Base-by-base conservation (phyloP, 2,113 vertebrate species). In the Leiothrix lutea region DNA sequence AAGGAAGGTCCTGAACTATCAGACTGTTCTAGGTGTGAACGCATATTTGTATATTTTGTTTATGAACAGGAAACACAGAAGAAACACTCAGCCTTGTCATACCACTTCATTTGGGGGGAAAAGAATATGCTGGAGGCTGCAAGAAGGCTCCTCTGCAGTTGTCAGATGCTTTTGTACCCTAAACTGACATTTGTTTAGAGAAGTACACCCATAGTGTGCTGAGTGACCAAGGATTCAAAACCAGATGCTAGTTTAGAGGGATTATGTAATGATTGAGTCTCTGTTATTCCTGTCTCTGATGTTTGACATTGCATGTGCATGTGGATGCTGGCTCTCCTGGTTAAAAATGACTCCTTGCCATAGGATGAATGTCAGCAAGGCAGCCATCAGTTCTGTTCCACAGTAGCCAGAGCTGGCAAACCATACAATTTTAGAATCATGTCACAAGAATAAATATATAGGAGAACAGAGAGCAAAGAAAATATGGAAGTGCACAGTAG, bases 241-340 rank as follows among this genome's bases (percentile, higher is more conserved):
- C 13, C 10, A 82, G 38, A 66, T 6, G 17, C 20, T 66, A 24
- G 3, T 82, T 92, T 86, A 38, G 67, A 57, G 11, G 7, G 23
- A 36, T 69, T 72, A 81, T 65, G 16, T 8, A 82, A 28, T 54
- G 25, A 58, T 0, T n/a, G 53, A 65, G 13, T 25, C 9, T 64
- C 25, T 80, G 33, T 70, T 50, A 38, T 44, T 86, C 21, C 29
- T 72, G 31, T 15, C n/a, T 64, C 60, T 81, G 23, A 48, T 40
- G 8, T 72, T 53, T 1, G 4, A 75, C 50, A 69, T 18, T 22
- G 38, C 69, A 1, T 28, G 29, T 23, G 4, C 25, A 48, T 26
- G 23, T 0, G 0, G 10, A 4, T 35, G 12, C 35, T 69, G n/a
- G 1, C 3, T 61, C 14, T 90, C 15, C 29, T 42, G 31, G 19